phyloP scores from a whole-genome alignment of 2,888 invertebrate species.

The Dryobotodes eremita region DNA sequence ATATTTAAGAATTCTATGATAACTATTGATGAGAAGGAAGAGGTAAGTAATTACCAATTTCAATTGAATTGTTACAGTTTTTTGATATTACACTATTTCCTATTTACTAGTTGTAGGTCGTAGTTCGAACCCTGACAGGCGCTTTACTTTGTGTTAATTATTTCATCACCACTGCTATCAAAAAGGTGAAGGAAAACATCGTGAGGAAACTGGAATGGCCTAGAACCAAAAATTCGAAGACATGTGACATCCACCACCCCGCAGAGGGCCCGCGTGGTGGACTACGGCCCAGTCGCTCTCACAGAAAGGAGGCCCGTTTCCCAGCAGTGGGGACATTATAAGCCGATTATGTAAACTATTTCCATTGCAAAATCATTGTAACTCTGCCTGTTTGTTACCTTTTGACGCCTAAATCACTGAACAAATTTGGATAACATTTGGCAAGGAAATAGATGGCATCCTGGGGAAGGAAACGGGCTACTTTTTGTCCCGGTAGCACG shows the following conservation, averaged over 20 bases:
- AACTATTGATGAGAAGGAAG: constrained; percentile 94
- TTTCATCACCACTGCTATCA: neutral
- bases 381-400: no score
- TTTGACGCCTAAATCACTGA: no score
- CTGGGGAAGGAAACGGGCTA: no score
- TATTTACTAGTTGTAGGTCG: neutral
- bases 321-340: no score
- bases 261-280: no score
- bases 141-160: neutral
- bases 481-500: no score
- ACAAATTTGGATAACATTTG: no score
- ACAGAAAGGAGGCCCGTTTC: no score
- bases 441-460: no score
- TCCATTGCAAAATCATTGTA: no score
- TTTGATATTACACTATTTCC: neutral
- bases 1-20: constrained; percentile 97
- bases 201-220: neutral
- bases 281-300: no score
- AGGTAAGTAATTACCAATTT: constrained; percentile 88
- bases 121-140: neutral
- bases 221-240: neutral
- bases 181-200: neutral
- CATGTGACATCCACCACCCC: neutral
- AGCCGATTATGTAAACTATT: no score
- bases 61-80: neutral